These are phyloP conservation scores for Eurois occulta DNA, from an alignment of 2,888 invertebrate species.

Conservation along the genomic window DNA sequence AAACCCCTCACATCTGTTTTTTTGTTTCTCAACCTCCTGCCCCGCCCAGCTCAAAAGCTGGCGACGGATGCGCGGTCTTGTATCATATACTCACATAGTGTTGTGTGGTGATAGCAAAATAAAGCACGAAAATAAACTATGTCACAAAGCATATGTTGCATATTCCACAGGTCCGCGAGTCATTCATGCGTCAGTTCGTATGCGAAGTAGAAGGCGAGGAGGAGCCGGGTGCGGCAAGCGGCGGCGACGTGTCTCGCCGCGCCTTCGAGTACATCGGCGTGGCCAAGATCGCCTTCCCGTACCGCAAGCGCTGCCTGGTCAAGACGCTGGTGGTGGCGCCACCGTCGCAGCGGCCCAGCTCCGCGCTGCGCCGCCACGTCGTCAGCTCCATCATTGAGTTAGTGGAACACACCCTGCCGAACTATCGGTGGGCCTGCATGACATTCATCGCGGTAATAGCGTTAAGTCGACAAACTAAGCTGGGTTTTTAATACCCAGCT, in stretches of 20 bases:
- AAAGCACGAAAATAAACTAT: background rate
- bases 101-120: background rate
- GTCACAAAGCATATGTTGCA: background rate
- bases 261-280: conserved; percentile 85
- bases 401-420: conserved; percentile 62
- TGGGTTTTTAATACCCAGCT: conserved; percentile 3
- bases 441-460: conserved; percentile 41
- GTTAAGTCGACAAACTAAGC: conserved; percentile 26
- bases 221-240: conserved; percentile 80
- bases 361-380: conserved; percentile 94
- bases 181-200: conserved; percentile 99
- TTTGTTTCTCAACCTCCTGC: background rate
- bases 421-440: conserved; percentile 58
- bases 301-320: conserved; percentile 95
- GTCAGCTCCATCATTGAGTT: conserved; percentile 97
- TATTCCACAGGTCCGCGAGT: conserved; percentile 95
- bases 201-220: conserved; percentile 96
- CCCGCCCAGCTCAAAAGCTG: background rate
- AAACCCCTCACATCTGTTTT: no score
- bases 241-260: conserved; percentile 79
- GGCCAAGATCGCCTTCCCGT: conserved; percentile 89
- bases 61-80: no score
- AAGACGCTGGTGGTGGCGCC: conserved; percentile 95
- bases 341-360: conserved; percentile 95
- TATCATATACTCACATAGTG: background rate